A percentile compares a stretch with the other conserved stretches of the same genome.
These are phyloP conservation scores for Mareca strepera DNA, from an alignment of 2,797 vertebrate genomes.

Conservation along the genomic window DNA sequence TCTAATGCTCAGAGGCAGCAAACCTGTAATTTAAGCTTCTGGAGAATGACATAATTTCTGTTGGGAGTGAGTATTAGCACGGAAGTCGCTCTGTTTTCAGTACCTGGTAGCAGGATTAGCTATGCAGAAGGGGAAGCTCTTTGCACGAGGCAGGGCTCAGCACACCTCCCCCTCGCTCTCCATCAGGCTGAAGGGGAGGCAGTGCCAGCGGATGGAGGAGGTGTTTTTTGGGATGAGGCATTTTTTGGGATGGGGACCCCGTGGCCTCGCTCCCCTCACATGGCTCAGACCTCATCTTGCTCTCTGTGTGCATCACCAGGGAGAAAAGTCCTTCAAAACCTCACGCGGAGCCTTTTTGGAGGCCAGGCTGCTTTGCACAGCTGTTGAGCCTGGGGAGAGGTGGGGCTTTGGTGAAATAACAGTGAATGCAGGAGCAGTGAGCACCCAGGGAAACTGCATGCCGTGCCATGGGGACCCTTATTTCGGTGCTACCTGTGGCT, in stretches of 20 bases:
- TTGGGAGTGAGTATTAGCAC: not conserved
- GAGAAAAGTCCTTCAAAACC: not conserved
- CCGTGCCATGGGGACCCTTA: not conserved
- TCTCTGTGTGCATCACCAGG: not conserved
- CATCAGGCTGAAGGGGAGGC: rapidly evolving
- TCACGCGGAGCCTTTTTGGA: not conserved
- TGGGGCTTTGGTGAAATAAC: not conserved
- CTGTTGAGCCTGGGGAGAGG: not conserved
- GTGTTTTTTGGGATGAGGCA: not conserved
- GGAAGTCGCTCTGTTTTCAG: slow-evolving; percentile 15
- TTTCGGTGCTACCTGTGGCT: not conserved
- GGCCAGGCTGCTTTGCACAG: not conserved
- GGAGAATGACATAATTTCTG: slow-evolving; percentile 3
- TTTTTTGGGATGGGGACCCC: not conserved
- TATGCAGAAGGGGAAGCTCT: not conserved
- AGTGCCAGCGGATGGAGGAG: not conserved
- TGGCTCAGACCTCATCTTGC: not conserved
- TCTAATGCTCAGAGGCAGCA: slow-evolving; percentile 11
- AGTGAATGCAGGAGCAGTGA: not conserved
- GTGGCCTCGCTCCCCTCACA: not conserved
- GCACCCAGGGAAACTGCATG: not conserved
- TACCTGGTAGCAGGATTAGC: slow-evolving; percentile 17
- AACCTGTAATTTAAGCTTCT: slow-evolving; percentile 55
- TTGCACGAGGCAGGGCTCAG: not conserved
- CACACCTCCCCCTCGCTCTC: not conserved